Conservation (phyloP, 2,888 invertebrate species). For the Muscina levida region DNA sequence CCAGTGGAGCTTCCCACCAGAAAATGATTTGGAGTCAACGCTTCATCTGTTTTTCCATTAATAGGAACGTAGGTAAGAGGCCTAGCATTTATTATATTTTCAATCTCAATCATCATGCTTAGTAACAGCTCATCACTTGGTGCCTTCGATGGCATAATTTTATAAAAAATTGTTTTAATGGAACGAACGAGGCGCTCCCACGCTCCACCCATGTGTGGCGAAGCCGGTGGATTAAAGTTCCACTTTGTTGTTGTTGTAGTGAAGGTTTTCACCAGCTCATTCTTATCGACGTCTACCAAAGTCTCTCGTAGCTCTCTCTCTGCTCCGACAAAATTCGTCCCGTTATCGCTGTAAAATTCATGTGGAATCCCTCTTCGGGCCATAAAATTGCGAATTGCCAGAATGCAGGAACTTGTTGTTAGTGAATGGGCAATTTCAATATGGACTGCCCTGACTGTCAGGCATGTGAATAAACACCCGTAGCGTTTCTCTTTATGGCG, state of each 20-base stretch:
- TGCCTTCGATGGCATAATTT: neutral
- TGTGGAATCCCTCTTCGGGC: slow-evolving; percentile 30
- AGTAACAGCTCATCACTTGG: slow-evolving; percentile 26
- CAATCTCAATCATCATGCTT: neutral
- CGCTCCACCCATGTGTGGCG: no score
- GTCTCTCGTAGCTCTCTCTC: slow-evolving; percentile 41
- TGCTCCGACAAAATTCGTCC: slow-evolving; percentile 45
- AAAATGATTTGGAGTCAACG: slow-evolving; percentile 50
- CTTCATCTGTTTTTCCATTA: slow-evolving; percentile 38
- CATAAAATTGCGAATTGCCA: slow-evolving; percentile 41
- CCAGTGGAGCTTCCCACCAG: slow-evolving; percentile 44
- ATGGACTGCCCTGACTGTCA: no score
- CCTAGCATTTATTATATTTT: slow-evolving; percentile 14
- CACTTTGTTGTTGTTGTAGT: slow-evolving; percentile 31
- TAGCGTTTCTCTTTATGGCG: slow-evolving; percentile 39
- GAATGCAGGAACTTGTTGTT: no score
- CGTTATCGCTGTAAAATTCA: slow-evolving; percentile 44
- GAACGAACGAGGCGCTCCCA: slow-evolving; percentile 51
- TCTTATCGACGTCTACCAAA: neutral
- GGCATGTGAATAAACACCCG: slow-evolving; percentile 60
- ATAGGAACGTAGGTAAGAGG: slow-evolving; percentile 36
- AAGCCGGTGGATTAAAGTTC: slow-evolving; percentile 47
- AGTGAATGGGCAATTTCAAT: no score
- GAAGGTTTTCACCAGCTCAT: slow-evolving; percentile 16
- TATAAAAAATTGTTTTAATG: slow-evolving; percentile 22